phyloP scores from a whole-genome alignment of 2,797 vertebrate species.

The Melanotaenia nigrans region DNA sequence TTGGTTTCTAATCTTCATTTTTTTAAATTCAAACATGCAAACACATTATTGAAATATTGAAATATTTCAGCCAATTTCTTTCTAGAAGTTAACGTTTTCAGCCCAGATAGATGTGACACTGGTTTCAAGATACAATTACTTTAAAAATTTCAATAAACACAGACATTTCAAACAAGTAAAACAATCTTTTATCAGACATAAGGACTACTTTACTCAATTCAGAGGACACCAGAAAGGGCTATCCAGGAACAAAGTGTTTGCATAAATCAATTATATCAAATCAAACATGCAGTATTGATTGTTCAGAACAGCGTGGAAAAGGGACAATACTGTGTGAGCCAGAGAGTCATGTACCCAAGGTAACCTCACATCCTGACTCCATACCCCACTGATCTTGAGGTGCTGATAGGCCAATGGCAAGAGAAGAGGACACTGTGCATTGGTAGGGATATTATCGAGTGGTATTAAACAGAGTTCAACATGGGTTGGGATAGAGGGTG shows the following conservation, averaged over 20 bases:
- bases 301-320: conserved; percentile 44
- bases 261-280: conserved; percentile 52
- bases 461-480: not conserved
- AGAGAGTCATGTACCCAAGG: conserved; percentile 99
- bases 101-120: conserved; percentile 34
- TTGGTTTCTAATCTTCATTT: not conserved
- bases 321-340: conserved; percentile 89
- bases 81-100: conserved; percentile 43
- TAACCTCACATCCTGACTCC: conserved; percentile 94
- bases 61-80: conserved; percentile 13
- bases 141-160: conserved; percentile 52
- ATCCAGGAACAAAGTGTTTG: conserved; percentile 36
- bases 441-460: not conserved
- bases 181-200: conserved; percentile 37
- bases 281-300: conserved; percentile 58
- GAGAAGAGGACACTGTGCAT: conserved; percentile 70
- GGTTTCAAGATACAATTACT: conserved; percentile 37
- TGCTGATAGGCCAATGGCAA: conserved; percentile 86
- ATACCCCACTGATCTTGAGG: conserved; percentile 92
- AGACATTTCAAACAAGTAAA: conserved; percentile 53
- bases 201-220: conserved; percentile 53
- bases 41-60: not conserved
- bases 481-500: not conserved
- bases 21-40: conserved; percentile 26
- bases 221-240: conserved; percentile 22